Conservation (phyloP, 2,113 vertebrate species). For the Strigops habroptila region DNA sequence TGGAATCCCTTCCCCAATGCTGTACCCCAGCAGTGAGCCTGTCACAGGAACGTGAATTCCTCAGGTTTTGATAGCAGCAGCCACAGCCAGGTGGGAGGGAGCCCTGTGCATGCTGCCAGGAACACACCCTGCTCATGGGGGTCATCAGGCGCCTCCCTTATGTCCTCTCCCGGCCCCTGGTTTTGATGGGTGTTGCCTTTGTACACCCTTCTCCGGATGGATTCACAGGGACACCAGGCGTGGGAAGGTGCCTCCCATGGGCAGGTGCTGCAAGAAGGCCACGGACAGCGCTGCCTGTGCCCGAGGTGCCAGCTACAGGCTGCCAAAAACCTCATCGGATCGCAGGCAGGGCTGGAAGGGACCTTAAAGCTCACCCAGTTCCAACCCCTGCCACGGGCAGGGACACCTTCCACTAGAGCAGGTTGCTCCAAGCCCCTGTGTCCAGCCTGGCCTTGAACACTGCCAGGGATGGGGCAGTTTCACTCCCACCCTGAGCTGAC, state of each 20-base stretch:
- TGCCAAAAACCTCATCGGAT: too few species aligned
- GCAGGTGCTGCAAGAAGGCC: background rate
- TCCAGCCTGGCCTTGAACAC: too few species aligned
- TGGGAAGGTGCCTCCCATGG: background rate
- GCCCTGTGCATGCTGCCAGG: background rate
- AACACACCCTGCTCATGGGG: rapidly evolving
- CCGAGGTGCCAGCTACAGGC: background rate
- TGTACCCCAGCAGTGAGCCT: background rate
- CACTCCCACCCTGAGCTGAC: background rate
- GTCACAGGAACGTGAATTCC: rapidly evolving
- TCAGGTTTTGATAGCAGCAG: background rate
- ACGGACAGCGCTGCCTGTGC: background rate
- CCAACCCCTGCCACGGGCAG: background rate
- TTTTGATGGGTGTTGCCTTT: background rate
- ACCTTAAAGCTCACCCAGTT: background rate
- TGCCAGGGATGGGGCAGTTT: too few species aligned
- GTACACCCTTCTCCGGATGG: background rate
- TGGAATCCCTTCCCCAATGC: rapidly evolving
- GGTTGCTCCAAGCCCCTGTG: background rate
- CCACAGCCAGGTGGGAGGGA: background rate
- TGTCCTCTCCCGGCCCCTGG: background rate
- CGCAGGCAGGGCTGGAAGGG: background rate
- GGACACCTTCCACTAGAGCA: background rate
- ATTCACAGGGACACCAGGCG: rapidly evolving
- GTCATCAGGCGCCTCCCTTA: rapidly evolving